A percentile compares a stretch with the other conserved stretches of the same genome.
Evolutionary conservation across 2,797 vertebrate species (phyloP).

Genomic region (Erethizon dorsatum): DNA sequence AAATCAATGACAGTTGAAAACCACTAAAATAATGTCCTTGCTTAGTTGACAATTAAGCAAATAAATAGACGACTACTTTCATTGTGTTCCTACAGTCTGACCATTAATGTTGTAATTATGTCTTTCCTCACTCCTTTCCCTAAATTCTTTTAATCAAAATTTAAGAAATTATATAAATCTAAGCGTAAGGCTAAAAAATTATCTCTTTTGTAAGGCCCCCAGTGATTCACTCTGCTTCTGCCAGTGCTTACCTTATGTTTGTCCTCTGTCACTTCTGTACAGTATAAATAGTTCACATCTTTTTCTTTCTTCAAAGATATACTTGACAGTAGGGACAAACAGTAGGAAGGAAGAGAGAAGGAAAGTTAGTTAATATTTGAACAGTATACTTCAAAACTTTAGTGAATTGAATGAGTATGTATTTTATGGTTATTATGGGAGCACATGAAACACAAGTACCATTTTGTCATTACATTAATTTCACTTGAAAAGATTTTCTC

Average conservation of each 20-base stretch:
- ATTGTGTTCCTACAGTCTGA: not conserved
- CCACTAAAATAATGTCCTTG: not conserved
- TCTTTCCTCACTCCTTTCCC: slow-evolving; percentile 22
- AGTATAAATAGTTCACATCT: not conserved
- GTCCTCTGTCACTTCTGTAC: not conserved
- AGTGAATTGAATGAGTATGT: not conserved
- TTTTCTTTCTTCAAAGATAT: not conserved
- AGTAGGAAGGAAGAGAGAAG: not conserved
- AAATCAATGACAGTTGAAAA: slow-evolving; percentile 9
- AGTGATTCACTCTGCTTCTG: not conserved
- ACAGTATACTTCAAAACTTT: slow-evolving; percentile 55
- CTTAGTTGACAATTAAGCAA: not conserved
- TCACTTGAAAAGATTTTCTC: slow-evolving; percentile 57
- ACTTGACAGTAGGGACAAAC: not conserved
- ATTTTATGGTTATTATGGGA: slow-evolving; percentile 42
- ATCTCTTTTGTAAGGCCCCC: not conserved
- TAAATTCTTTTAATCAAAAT: slow-evolving; percentile 53
- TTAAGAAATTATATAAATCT: not conserved
- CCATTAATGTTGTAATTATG: not conserved
- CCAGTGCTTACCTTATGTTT: not conserved
- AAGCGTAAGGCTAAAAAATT: not conserved
- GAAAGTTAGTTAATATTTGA: slow-evolving; percentile 50
- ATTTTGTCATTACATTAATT: slow-evolving; percentile 66
- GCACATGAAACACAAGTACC: slow-evolving; percentile 51
- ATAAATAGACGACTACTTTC: slow-evolving; percentile 31